Base-by-base conservation (phyloP, 2,113 vertebrate genomes). In the Gavia stellata region DNA sequence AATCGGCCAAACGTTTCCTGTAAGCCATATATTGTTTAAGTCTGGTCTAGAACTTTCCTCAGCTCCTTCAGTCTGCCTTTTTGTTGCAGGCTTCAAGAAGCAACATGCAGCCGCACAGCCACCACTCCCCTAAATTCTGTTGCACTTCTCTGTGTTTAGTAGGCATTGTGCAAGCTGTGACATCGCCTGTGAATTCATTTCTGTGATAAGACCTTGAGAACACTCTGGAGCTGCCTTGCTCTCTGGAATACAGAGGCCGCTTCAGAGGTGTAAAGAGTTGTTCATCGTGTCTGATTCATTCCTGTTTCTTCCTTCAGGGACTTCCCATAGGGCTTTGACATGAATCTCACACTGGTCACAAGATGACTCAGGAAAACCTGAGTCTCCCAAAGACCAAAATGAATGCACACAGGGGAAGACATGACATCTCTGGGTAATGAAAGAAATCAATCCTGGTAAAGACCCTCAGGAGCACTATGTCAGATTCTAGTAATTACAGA, bases 141-240 rank as follows among this genome's bases (percentile, higher is more conserved):
- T 67, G 77, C 47, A 7, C 52, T 81, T 67, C 82, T 88, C 86
- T 50, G 70, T 81, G 36, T 74, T 93, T 67, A 75, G 80, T 4
- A 78, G 47, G 65, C 77, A 84, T 81, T 89, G 92, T 72, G 92
- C 92, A 96, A 96, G 52, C 83, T 78, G 80, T 5, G 1, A 63
- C 33, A 1, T 72, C 1, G 7, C 81, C 61, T 66, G 33, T 25
- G 81, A 91, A 77, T 70, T 80, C 7, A 24, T 66, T 87, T 50
- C 75, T 94, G 26, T 74, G 86, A 90, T 90, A 87, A 92, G 78
- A 87, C 73, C 81, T 91, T 80, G 61, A 77, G 91, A 92, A 82
- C 62, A 36, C 33, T 79, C 12, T 9, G 26, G 56, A 14, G 38
- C 67, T 73, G 65, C 66, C 70, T 85, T 2, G 0, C 80, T 75